Evolutionary conservation across 2,113 vertebrate species (phyloP).

Genomic region (Casuarius casuarius): DNA sequence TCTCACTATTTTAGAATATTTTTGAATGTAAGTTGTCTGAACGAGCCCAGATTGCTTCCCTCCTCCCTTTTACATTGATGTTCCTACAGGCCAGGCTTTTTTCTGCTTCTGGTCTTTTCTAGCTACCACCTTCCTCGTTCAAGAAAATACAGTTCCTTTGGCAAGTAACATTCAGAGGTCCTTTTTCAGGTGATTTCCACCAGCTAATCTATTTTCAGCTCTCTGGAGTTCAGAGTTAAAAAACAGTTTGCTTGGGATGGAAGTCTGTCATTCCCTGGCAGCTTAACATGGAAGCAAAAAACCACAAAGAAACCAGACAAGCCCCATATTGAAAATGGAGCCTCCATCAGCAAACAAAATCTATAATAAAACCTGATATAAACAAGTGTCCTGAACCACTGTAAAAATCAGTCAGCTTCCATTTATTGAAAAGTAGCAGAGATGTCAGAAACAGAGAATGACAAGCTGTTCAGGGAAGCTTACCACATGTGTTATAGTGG

Average conservation of each 20-base stretch:
- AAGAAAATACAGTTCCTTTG: background rate
- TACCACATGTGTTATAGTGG: background rate
- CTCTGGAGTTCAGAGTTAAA: background rate
- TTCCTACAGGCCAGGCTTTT: background rate
- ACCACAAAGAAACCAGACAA: background rate
- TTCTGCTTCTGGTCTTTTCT: background rate
- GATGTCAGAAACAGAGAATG: constrained; percentile 10
- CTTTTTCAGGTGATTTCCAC: background rate
- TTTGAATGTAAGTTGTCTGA: background rate
- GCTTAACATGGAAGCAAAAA: background rate
- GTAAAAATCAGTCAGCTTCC: constrained; percentile 10
- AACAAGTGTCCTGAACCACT: background rate
- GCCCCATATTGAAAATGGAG: background rate
- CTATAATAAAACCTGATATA: constrained; percentile 6
- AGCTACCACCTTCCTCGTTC: rapidly evolving
- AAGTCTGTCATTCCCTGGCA: background rate
- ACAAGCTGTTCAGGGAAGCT: constrained; percentile 1
- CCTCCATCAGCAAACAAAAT: constrained; percentile 1
- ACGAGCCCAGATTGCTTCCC: background rate
- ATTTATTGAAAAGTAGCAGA: constrained; percentile 36
- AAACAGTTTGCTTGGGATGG: background rate
- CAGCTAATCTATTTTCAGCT: background rate
- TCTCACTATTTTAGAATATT: background rate
- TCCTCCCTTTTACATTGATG: background rate
- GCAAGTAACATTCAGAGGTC: background rate